These are phyloP conservation scores for Agelastica alni DNA, from an alignment of 2,888 invertebrate genomes.

Conservation along the genomic window DNA sequence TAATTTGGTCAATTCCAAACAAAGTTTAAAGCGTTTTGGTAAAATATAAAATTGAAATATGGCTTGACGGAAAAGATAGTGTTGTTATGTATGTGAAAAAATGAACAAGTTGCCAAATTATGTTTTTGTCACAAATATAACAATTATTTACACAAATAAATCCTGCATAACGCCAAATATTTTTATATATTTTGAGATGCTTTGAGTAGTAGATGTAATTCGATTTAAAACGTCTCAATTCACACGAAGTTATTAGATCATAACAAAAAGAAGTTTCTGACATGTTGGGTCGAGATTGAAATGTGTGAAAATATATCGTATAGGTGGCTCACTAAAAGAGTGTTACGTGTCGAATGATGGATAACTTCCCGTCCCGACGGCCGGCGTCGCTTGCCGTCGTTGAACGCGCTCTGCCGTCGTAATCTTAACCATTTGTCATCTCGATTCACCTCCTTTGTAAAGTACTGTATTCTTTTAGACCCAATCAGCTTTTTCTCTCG, in stretches of 20 bases:
- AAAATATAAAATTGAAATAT: too few species aligned
- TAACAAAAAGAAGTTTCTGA: conserved; percentile 20
- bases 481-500: conserved; percentile 53
- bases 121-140: too few species aligned
- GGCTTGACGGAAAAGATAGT: too few species aligned
- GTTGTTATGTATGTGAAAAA: too few species aligned
- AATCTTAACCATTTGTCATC: conserved; percentile 57
- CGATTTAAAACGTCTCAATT: conserved; percentile 7
- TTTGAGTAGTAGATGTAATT: conserved; percentile 1
- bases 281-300: conserved; percentile 16
- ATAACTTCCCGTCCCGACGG: conserved; percentile 54
- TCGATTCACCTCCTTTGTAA: conserved; percentile 55
- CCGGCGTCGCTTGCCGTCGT: conserved; percentile 52
- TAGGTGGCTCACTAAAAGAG: conserved; percentile 31
- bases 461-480: conserved; percentile 54
- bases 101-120: too few species aligned
- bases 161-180: too few species aligned
- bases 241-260: conserved; percentile 16
- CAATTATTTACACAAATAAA: too few species aligned
- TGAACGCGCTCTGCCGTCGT: conserved; percentile 50
- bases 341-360: conserved; percentile 48
- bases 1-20: too few species aligned
- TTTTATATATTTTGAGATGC: too few species aligned
- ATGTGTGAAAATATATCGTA: conserved; percentile 28
- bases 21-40: too few species aligned